Evolutionary conservation across 1,140 invertebrate species (phyloP).

Genomic region (honey bee (Apis mellifera)): Amel_HAv3.1 CM009941.2:11406501-11407000

Average conservation of each 20-base stretch:
- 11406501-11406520: slow-evolving; percentile 87
- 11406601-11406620: slow-evolving; percentile 92
- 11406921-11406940: slow-evolving; percentile 92
- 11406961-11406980: slow-evolving; percentile 72
- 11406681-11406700: slow-evolving; percentile 85
- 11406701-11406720: slow-evolving; percentile 84
- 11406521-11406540: slow-evolving; percentile 84
- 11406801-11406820: not conserved
- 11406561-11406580: slow-evolving; percentile 93
- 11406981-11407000: too few relatives aligned
- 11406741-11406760: slow-evolving; percentile 87
- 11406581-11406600: slow-evolving; percentile 92
- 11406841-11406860: slow-evolving; percentile 90
- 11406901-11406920: slow-evolving; percentile 91
- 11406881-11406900: slow-evolving; percentile 91
- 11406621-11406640: slow-evolving; percentile 87
- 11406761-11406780: slow-evolving; percentile 84
- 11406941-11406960: slow-evolving; percentile 94
- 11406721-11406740: slow-evolving; percentile 87
- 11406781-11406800: not conserved
- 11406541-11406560: slow-evolving; percentile 91
- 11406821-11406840: slow-evolving; percentile 85
- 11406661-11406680: slow-evolving; percentile 85
- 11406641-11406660: slow-evolving; percentile 86
- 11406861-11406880: slow-evolving; percentile 90